Conservation (phyloP, 2,113 vertebrate species). For the Odocoileus virginianus region DNA sequence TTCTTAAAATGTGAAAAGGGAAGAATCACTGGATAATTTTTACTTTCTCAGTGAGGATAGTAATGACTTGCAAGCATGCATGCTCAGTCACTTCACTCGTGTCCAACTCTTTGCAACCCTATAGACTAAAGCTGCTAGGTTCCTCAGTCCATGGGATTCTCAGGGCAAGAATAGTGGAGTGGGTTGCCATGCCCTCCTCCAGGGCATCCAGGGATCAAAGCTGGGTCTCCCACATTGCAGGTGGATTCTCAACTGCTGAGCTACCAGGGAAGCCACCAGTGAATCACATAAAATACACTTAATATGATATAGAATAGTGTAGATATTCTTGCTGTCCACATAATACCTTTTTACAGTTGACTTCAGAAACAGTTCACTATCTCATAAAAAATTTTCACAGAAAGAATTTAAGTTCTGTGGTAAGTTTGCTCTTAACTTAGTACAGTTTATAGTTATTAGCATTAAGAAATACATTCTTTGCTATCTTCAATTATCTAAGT, state of each 20-base stretch:
- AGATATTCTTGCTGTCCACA: not conserved
- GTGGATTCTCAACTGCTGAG: not conserved
- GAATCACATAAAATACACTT: not conserved
- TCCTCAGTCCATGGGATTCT: not conserved
- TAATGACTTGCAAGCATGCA: not conserved
- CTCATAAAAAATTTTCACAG: not conserved
- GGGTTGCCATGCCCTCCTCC: not conserved
- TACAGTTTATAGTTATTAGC: not conserved
- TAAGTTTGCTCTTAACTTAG: not conserved
- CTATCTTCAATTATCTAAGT: not conserved
- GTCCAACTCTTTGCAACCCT: not conserved
- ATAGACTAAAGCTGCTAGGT: not conserved
- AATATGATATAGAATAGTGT: not conserved
- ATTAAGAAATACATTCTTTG: not conserved
- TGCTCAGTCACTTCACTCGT: not conserved
- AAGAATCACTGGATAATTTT: not conserved
- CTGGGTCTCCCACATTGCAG: not conserved
- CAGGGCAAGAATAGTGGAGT: not conserved
- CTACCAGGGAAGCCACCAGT: not conserved
- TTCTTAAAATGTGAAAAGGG: not conserved
- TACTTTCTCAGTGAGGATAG: not conserved
- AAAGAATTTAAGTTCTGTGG: not conserved
- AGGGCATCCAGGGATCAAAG: not conserved
- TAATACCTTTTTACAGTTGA: not conserved
- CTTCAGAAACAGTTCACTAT: not conserved